A percentile compares a stretch with the other conserved stretches of the same genome.
Conservation (phyloP, 92 coral and sea anemone genomes). For the Epizoanthus scotinus region DNA sequence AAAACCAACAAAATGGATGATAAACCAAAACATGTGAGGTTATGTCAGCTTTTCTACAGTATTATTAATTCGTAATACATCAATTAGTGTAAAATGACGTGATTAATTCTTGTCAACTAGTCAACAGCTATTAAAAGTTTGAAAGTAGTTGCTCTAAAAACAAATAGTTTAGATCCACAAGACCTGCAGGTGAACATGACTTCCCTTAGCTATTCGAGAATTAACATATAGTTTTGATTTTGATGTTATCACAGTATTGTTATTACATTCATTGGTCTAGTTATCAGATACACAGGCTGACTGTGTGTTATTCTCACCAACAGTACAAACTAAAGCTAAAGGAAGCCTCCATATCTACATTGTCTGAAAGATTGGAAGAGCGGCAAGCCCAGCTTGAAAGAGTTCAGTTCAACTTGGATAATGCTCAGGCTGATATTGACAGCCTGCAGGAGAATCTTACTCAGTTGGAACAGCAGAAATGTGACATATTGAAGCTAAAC, state of each 20-base stretch:
- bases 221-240: not conserved
- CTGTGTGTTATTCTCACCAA: not conserved
- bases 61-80: too few relatives aligned
- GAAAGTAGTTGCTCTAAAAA: too few relatives aligned
- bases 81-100: too few relatives aligned
- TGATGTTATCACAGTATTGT: not conserved
- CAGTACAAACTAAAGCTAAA: conserved; percentile 53
- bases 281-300: not conserved
- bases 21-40: too few relatives aligned
- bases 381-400: conserved; percentile 56
- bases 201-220: too few relatives aligned
- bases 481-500: conserved; percentile 48
- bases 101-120: too few relatives aligned
- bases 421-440: conserved; percentile 44
- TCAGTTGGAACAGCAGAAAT: conserved; percentile 43
- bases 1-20: too few relatives aligned
- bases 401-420: conserved; percentile 42
- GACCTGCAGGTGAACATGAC: too few relatives aligned
- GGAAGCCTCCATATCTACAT: conserved; percentile 56
- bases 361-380: conserved; percentile 57
- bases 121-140: too few relatives aligned
- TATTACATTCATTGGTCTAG: not conserved
- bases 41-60: too few relatives aligned
- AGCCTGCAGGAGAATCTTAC: conserved; percentile 48
- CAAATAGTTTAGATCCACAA: too few relatives aligned